Percentiles rank a stretch among this genome's conserved stretches.
Evolutionary conservation across 2,113 vertebrate species (phyloP).

Genomic region (Sturnira hondurensis): DNA sequence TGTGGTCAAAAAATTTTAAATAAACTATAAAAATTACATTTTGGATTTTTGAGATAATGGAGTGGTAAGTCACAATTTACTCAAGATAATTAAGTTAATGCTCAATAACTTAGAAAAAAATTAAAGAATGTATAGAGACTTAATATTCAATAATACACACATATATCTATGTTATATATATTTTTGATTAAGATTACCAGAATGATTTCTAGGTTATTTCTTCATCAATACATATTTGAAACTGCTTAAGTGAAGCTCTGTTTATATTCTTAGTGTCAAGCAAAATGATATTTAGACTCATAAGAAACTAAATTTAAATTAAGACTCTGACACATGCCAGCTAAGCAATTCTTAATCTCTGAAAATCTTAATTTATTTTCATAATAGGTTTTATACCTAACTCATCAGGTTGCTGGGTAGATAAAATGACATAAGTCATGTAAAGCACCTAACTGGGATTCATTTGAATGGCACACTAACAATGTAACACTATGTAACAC

Average conservation of each 20-base stretch:
- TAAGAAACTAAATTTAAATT: not conserved
- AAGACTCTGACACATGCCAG: not conserved
- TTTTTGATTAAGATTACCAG: conserved; percentile 15
- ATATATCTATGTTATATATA: not conserved
- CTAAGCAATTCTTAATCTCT: conserved; percentile 21
- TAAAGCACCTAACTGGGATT: not conserved
- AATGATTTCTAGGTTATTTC: conserved; percentile 50
- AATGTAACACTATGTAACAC: too few relatives aligned
- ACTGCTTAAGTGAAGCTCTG: conserved; percentile 29
- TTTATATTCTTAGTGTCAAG: not conserved
- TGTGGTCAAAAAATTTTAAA: not conserved
- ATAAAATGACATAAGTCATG: not conserved
- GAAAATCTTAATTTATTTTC: not conserved
- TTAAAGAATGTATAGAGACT: conserved; percentile 6
- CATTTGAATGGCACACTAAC: not conserved
- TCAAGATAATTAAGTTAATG: conserved; percentile 28
- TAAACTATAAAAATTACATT: not conserved
- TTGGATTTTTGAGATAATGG: not conserved
- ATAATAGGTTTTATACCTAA: not conserved
- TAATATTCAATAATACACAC: not conserved
- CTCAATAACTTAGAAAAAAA: conserved; percentile 67
- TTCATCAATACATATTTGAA: conserved; percentile 61
- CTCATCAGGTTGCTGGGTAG: not conserved
- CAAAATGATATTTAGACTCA: not conserved
- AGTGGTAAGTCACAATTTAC: not conserved